A percentile compares a stretch with the other conserved stretches of the same genome.
These are phyloP conservation scores for Chelon auratus DNA, from an alignment of 2,797 vertebrate genomes.

Conservation along the genomic window DNA sequence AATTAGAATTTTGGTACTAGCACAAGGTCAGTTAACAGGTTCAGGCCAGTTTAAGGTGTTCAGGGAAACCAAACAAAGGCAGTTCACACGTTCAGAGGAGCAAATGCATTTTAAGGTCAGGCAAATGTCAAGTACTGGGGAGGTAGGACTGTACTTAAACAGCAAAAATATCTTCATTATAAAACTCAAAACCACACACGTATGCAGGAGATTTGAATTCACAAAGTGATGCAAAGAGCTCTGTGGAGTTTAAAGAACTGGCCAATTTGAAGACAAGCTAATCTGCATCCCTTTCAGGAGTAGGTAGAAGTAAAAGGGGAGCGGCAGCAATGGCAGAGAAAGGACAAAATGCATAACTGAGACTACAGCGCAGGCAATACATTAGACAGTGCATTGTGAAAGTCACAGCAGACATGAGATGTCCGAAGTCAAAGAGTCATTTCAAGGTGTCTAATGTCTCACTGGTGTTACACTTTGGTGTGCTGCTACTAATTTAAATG, in stretches of 20 bases:
- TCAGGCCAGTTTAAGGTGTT: constrained; percentile 32
- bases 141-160: constrained; percentile 60
- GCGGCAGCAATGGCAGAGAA: constrained; percentile 63
- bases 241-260: constrained; percentile 42
- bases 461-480: constrained; percentile 2
- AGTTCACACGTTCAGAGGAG: constrained; percentile 55
- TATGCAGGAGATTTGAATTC: constrained; percentile 73
- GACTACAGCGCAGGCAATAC: constrained; percentile 79
- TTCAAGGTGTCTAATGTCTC: constrained; percentile 38
- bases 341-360: constrained; percentile 64
- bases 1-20: constrained; percentile 21
- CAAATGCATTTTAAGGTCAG: constrained; percentile 69
- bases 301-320: constrained; percentile 35
- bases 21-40: constrained; percentile 18
- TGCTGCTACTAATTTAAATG: constrained; percentile 30
- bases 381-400: constrained; percentile 76
- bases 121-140: constrained; percentile 68
- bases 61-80: constrained; percentile 48
- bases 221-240: constrained; percentile 85
- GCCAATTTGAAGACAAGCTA: constrained; percentile 72
- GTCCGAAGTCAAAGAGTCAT: constrained; percentile 88
- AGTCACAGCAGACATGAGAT: constrained; percentile 84
- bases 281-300: constrained; percentile 82
- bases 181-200: constrained; percentile 73
- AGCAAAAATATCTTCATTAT: constrained; percentile 27